These are phyloP conservation scores for Epinephelus lanceolatus DNA, from an alignment of 2,113 vertebrate species.

Conservation along the genomic window DNA sequence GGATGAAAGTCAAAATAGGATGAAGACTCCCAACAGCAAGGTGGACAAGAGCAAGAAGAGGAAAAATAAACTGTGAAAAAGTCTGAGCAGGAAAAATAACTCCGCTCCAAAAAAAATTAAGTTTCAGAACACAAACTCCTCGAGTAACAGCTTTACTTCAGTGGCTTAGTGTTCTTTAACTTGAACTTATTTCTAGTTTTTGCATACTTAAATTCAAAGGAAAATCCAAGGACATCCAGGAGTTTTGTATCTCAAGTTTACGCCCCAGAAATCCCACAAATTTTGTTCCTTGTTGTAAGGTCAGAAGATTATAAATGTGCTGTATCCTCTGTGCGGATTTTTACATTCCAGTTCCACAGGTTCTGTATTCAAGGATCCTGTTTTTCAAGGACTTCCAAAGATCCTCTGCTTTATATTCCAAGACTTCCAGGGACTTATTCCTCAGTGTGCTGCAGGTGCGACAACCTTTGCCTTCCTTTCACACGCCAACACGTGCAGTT, in stretches of 20 bases:
- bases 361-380: too few species aligned
- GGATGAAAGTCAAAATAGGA: neutral
- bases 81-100: neutral
- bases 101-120: neutral
- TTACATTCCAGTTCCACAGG: too few species aligned
- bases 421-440: neutral
- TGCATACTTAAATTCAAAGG: neutral
- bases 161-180: neutral
- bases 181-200: neutral
- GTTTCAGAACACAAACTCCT: neutral
- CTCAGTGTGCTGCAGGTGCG: neutral
- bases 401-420: slow-evolving; percentile 2
- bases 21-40: neutral
- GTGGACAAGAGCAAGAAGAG: neutral
- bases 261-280: neutral
- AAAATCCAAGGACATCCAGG: neutral
- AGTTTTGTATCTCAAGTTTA: neutral
- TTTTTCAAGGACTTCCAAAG: neutral
- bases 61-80: neutral
- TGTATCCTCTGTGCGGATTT: neutral
- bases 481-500: neutral
- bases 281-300: neutral
- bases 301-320: neutral
- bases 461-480: slow-evolving; percentile 38
- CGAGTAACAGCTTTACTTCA: neutral